These are phyloP conservation scores for Coptodon rendalli DNA, from an alignment of 2,113 vertebrate genomes.

Conservation along the genomic window DNA sequence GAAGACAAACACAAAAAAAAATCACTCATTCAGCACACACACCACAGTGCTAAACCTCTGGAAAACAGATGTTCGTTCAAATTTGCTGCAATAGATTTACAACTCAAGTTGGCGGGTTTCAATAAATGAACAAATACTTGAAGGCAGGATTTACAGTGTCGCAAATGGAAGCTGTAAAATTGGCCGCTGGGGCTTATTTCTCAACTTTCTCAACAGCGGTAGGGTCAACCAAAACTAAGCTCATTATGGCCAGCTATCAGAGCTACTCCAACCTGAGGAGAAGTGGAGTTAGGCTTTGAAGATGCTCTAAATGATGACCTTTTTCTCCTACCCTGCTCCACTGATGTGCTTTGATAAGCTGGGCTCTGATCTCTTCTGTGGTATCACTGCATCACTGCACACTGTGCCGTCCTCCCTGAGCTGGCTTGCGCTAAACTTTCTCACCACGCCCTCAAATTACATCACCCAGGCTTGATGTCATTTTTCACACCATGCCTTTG, in stretches of 20 bases:
- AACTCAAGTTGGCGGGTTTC: slow-evolving; percentile 20
- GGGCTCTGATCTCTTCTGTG: slow-evolving; percentile 43
- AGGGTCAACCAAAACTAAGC: slow-evolving; percentile 26
- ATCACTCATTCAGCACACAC: slow-evolving; percentile 5
- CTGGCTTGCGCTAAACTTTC: slow-evolving; percentile 37
- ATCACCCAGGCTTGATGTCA: slow-evolving; percentile 44
- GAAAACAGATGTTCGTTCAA: slow-evolving; percentile 42
- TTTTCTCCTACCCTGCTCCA: slow-evolving; percentile 32
- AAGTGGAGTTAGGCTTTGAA: slow-evolving; percentile 54
- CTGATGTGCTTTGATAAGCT: slow-evolving; percentile 67
- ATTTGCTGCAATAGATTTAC: slow-evolving; percentile 18
- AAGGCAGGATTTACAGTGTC: slow-evolving; percentile 2
- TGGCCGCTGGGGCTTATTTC: not conserved
- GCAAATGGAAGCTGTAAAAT: not conserved
- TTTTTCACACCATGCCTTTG: slow-evolving; percentile 38
- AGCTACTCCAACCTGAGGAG: slow-evolving; percentile 34
- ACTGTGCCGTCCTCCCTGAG: not conserved
- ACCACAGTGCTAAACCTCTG: not conserved
- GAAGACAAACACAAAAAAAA: slow-evolving; percentile 34
- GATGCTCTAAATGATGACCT: slow-evolving; percentile 61
- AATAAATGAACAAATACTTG: slow-evolving; percentile 12
- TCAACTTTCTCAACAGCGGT: not conserved
- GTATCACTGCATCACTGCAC: slow-evolving; percentile 28
- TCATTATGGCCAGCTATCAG: slow-evolving; percentile 47
- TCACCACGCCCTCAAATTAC: slow-evolving; percentile 44